Percentiles rank a stretch among this genome's conserved stretches.
These are phyloP conservation scores for Drosophila pegasa DNA, from an alignment of 2,888 invertebrate species.

Conservation along the genomic window DNA sequence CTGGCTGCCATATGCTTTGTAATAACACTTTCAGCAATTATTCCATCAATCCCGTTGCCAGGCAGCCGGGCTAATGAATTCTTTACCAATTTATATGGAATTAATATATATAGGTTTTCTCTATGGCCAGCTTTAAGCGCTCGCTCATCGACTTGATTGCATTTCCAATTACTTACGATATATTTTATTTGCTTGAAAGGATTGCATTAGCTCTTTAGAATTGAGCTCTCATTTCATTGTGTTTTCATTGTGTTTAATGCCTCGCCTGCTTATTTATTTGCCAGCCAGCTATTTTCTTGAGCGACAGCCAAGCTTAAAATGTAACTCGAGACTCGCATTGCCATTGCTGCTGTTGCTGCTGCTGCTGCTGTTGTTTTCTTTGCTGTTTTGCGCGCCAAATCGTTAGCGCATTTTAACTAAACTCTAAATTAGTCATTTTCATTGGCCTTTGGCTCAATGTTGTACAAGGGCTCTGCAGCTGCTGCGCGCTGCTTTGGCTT, in stretches of 20 bases:
- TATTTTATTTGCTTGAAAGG: slow-evolving; percentile 24
- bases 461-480: slow-evolving; percentile 45
- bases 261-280: slow-evolving; percentile 58
- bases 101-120: background rate
- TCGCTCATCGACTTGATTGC: slow-evolving; percentile 53
- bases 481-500: slow-evolving; percentile 10
- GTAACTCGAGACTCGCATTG: slow-evolving; percentile 28
- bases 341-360: slow-evolving; percentile 19
- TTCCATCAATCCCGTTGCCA: slow-evolving; percentile 1
- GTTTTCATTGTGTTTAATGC: slow-evolving; percentile 41
- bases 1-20: slow-evolving; percentile 41
- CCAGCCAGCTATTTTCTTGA: slow-evolving; percentile 56
- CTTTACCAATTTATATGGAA: background rate
- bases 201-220: slow-evolving; percentile 35
- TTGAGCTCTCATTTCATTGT: slow-evolving; percentile 24
- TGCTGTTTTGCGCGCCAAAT: slow-evolving; percentile 57
- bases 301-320: slow-evolving; percentile 64
- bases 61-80: slow-evolving; percentile 3
- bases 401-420: slow-evolving; percentile 79
- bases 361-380: slow-evolving; percentile 21
- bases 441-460: slow-evolving; percentile 72
- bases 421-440: slow-evolving; percentile 79
- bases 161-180: slow-evolving; percentile 63
- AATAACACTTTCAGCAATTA: slow-evolving; percentile 8
- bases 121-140: slow-evolving; percentile 5